phyloP scores from a whole-genome alignment of 2,113 vertebrate genomes.

The Labeo rohita region DNA sequence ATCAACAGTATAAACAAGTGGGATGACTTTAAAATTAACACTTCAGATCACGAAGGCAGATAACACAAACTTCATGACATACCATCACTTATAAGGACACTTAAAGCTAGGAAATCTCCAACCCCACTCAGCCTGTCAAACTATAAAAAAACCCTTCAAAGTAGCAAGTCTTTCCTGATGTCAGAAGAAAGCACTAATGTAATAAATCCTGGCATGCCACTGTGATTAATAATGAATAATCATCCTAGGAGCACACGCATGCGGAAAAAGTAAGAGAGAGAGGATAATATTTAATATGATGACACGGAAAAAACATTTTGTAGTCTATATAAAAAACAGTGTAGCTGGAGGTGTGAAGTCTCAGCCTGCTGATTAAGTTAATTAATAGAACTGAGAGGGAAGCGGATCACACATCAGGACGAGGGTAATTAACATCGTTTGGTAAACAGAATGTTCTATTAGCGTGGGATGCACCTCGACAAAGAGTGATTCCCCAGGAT shows the following conservation, averaged over 20 bases:
- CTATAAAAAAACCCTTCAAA: background rate
- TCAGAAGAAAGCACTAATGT: background rate
- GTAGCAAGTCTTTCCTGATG: background rate
- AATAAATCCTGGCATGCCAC: background rate
- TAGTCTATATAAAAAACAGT: background rate
- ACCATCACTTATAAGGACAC: background rate
- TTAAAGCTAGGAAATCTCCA: background rate
- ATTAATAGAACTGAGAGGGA: conserved; percentile 40
- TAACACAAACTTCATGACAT: background rate
- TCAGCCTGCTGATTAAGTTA: conserved; percentile 18
- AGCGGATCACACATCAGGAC: conserved; percentile 29
- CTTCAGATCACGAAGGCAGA: background rate
- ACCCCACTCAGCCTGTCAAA: background rate
- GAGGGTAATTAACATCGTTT: conserved; percentile 42
- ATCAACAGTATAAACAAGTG: background rate
- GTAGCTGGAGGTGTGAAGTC: conserved; percentile 18
- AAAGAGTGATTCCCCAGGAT: background rate
- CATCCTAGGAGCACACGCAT: background rate
- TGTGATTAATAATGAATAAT: conserved; percentile 14
- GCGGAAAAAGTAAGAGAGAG: conserved; percentile 9
- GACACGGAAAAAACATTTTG: background rate
- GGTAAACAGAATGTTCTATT: conserved; percentile 45
- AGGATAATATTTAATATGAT: background rate
- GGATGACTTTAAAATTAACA: background rate
- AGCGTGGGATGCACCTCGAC: conserved; percentile 5